Evolutionary conservation across 2,888 invertebrate genomes (phyloP), one percentile per base, ranked within the genome.

Genomic region (Cybosia mesomella): DNA sequence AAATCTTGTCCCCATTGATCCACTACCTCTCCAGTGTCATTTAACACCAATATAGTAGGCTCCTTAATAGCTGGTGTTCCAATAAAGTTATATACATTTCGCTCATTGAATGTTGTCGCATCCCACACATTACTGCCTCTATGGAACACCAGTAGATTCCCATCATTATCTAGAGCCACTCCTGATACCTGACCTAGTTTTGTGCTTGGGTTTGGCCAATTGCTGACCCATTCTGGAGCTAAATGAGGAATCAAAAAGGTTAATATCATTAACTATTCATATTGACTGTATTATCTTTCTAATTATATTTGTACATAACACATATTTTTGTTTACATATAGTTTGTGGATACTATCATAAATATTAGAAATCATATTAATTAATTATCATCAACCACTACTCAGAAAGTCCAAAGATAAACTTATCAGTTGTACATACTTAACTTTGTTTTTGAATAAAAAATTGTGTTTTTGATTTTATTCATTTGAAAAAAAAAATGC

Each of bases 121-220:
- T 94, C 95, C 97, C 97, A 97, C 0, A 95, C 86, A 75, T 96
- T 95, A 67, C 96, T 92, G 0, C 96, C 97, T 76, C 99, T 95
- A 89, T 99, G 98, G 87, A 99, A 98, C 54, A 98, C 96, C 18
- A 97, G 96, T 15, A 98, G 94, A 72, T 96, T 96, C 0, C 97
- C 98, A n/a, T 93, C 86, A 2, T 92, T 94, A 86, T 98, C 98
- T 21, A 98, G 93, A 8, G 97, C 96, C 1, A 99, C 96, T 7
- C 98, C 98, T 0, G 97, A 96, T 1, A 98, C 96, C 87, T 98
- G 97, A 1, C 98, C 98, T 69, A 96, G 80, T 73, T 92, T 93
- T 2, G 95, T 87, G 7, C 88, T 77, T 3, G 92, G 84, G 60
- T 93, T 91, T 0, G 96, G 96, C 97, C 97, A 97, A 68, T 93